Conservation (phyloP, 2,797 vertebrate genomes). For the Eulemur albifrons region DNA sequence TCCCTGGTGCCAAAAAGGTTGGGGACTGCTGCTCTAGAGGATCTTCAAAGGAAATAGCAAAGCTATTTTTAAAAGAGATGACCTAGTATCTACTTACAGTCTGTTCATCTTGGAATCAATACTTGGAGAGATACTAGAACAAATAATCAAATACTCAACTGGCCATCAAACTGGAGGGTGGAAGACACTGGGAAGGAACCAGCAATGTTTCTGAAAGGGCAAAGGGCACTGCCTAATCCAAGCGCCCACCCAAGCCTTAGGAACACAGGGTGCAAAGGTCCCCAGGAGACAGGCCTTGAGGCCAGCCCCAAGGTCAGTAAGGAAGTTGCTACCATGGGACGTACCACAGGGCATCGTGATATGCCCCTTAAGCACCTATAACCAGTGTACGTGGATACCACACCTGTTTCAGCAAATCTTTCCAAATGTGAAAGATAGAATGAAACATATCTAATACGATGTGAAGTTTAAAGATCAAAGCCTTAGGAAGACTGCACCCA, state of each 20-base stretch:
- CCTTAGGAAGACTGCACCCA: too few relatives aligned
- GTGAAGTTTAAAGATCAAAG: background rate
- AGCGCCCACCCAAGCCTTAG: background rate
- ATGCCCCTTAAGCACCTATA: background rate
- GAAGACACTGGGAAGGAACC: background rate
- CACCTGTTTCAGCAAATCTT: background rate
- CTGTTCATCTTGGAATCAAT: background rate
- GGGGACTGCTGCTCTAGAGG: too few relatives aligned
- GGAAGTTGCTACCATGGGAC: too few relatives aligned
- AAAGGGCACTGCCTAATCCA: background rate
- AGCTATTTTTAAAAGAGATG: background rate
- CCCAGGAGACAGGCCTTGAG: background rate
- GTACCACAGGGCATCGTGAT: accelerated
- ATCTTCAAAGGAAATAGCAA: background rate
- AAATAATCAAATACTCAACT: background rate
- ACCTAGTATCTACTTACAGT: background rate
- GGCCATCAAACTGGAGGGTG: background rate
- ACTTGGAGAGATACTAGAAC: background rate
- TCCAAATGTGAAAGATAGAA: background rate
- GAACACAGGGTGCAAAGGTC: background rate
- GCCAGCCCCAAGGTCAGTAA: too few relatives aligned
- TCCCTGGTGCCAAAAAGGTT: too few relatives aligned
- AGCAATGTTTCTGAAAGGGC: too few relatives aligned
- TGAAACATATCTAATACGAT: background rate
- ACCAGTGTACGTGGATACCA: background rate